Evolutionary conservation across 2,113 vertebrate species (phyloP).

Genomic region (Perognathus longimembris): DNA sequence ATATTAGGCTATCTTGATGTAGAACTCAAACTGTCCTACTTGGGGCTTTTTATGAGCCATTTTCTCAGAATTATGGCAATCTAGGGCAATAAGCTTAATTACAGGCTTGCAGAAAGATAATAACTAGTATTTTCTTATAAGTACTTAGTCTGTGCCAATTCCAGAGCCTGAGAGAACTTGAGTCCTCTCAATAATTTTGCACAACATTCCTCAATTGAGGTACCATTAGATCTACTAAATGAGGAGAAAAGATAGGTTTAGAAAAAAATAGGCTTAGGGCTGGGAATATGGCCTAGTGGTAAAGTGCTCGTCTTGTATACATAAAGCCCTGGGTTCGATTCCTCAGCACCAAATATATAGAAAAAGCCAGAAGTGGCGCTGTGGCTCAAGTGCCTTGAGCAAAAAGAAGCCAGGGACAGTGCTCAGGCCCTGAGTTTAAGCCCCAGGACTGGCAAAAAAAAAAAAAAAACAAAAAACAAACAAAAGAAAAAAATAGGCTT

Average conservation of each 20-base stretch:
- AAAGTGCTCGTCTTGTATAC: too few relatives aligned
- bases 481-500: constrained; percentile 49
- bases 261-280: neutral
- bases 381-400: too few relatives aligned
- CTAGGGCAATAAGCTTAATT: constrained; percentile 65
- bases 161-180: constrained; percentile 49
- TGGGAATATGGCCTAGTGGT: too few relatives aligned
- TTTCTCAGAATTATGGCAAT: constrained; percentile 64
- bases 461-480: too few relatives aligned
- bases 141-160: constrained; percentile 43
- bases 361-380: too few relatives aligned
- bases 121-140: constrained; percentile 52
- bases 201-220: neutral
- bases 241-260: constrained; percentile 39
- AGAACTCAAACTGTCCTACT: constrained; percentile 14
- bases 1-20: constrained; percentile 37
- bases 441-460: too few relatives aligned
- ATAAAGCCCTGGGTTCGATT: too few relatives aligned
- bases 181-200: constrained; percentile 52
- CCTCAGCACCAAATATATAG: too few relatives aligned
- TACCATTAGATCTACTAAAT: constrained; percentile 1
- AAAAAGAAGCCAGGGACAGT: too few relatives aligned
- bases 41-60: constrained; percentile 47
- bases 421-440: too few relatives aligned
- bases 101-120: constrained; percentile 56